phyloP scores from a whole-genome alignment of 2,888 invertebrate genomes.

The Aphodius sticticus region DNA sequence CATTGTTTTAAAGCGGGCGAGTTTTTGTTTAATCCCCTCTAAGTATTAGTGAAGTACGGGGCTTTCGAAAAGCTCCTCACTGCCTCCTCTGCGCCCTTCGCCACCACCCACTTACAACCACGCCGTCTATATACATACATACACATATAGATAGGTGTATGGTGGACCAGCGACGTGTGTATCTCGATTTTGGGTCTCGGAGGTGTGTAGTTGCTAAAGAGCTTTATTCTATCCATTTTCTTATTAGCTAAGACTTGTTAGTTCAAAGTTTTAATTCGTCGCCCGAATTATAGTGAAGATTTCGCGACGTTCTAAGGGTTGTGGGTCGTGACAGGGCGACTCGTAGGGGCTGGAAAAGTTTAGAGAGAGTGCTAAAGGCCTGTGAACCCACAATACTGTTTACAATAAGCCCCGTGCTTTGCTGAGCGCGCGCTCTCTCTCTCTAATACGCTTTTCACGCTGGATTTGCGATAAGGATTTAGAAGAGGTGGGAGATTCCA shows the following conservation, averaged over 20 bases:
- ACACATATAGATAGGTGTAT: neutral
- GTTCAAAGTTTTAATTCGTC: conserved; percentile 70
- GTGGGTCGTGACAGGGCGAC: conserved; percentile 51
- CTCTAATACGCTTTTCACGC: conserved; percentile 72
- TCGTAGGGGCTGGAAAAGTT: conserved; percentile 56
- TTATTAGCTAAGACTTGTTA: conserved; percentile 66
- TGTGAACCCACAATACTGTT: conserved; percentile 61
- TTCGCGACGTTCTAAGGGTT: conserved; percentile 39
- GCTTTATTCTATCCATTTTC: conserved; percentile 62
- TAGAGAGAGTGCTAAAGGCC: conserved; percentile 59
- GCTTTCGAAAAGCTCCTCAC: conserved; percentile 26
- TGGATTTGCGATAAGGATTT: conserved; percentile 72
- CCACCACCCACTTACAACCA: conserved; percentile 4
- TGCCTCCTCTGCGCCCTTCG: conserved; percentile 5
- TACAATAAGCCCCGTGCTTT: conserved; percentile 58
- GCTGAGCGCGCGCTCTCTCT: conserved; percentile 52
- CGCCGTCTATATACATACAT: conserved; percentile 15
- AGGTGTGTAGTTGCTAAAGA: conserved; percentile 59
- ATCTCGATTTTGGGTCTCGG: conserved; percentile 5
- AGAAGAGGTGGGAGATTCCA: conserved; percentile 53
- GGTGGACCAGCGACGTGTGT: neutral
- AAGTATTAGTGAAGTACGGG: conserved; percentile 41
- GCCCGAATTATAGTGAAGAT: conserved; percentile 62
- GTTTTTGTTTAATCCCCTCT: conserved; percentile 45
- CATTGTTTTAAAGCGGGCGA: conserved; percentile 35